phyloP scores from a whole-genome alignment of 1,140 invertebrate species.

The Hestina assimilis region DNA sequence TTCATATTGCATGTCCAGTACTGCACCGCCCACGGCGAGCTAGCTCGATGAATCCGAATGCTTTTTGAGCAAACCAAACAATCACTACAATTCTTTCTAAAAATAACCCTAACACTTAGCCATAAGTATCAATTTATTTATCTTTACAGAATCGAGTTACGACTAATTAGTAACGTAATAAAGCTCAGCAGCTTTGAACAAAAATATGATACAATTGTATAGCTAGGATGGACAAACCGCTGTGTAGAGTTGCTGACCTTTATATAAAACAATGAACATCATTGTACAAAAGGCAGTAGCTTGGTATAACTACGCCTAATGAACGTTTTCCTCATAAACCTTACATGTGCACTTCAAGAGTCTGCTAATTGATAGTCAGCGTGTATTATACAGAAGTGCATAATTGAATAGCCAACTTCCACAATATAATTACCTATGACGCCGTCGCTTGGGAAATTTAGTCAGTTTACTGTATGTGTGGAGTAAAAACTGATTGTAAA shows the following conservation, averaged over 20 bases:
- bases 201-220: conserved; percentile 74
- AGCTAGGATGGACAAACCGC: conserved; percentile 55
- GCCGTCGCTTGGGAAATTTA: conserved; percentile 9
- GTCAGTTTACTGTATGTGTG: conserved; percentile 1
- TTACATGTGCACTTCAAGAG: conserved; percentile 24
- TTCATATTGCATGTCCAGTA: conserved; percentile 71
- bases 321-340: conserved; percentile 30
- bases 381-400: conserved; percentile 20
- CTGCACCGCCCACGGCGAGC: conserved; percentile 67
- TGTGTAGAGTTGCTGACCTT: conserved; percentile 52
- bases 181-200: conserved; percentile 35
- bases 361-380: conserved; percentile 29
- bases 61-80: conserved; percentile 29
- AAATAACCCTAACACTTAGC: conserved; percentile 1
- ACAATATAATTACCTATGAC: conserved; percentile 24
- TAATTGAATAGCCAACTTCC: conserved; percentile 28
- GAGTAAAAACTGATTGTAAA: not conserved
- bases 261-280: conserved; percentile 48
- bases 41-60: conserved; percentile 51
- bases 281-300: conserved; percentile 36
- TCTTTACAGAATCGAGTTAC: not conserved
- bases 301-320: conserved; percentile 23
- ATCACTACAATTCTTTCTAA: conserved; percentile 5
- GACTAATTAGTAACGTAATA: conserved; percentile 11
- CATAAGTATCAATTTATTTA: conserved; percentile 4